phyloP scores from a whole-genome alignment of 2,797 vertebrate species.

The Acanthurus tractus region DNA sequence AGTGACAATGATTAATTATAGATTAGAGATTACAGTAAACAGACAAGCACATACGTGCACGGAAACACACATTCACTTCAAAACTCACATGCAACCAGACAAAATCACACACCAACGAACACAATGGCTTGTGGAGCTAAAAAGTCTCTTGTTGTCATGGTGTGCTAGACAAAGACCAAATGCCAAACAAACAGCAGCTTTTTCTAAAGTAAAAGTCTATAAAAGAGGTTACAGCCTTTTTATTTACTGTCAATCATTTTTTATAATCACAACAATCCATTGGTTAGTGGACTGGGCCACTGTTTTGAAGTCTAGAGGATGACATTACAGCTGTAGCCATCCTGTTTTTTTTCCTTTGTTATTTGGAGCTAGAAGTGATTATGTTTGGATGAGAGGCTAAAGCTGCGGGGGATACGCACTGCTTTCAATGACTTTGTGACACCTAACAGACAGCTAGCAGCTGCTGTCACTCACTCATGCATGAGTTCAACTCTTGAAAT shows the following conservation, averaged over 20 bases:
- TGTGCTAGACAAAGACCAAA: slow-evolving; percentile 16
- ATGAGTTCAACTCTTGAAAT: too few relatives aligned
- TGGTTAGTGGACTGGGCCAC: too few relatives aligned
- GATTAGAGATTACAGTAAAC: slow-evolving; percentile 61
- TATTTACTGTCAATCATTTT: neutral
- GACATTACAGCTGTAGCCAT: too few relatives aligned
- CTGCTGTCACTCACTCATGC: too few relatives aligned
- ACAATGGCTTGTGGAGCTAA: slow-evolving; percentile 18
- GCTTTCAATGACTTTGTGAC: too few relatives aligned
- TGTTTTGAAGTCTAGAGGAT: too few relatives aligned
- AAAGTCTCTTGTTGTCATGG: slow-evolving; percentile 31
- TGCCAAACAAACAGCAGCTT: slow-evolving; percentile 15
- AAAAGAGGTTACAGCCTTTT: neutral
- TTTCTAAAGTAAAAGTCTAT: neutral
- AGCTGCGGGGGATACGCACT: too few relatives aligned
- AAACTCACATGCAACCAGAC: neutral
- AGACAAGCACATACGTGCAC: slow-evolving; percentile 9
- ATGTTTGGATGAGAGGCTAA: too few relatives aligned
- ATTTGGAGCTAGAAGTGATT: too few relatives aligned
- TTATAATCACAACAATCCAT: too few relatives aligned
- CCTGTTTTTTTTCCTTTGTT: too few relatives aligned
- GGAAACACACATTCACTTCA: slow-evolving; percentile 1
- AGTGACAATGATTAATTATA: slow-evolving; percentile 72
- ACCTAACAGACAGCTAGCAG: too few relatives aligned
- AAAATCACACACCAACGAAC: slow-evolving; percentile 11